Evolutionary conservation across 2,797 vertebrate species (phyloP).

Genomic region (Siniperca undulata): DNA sequence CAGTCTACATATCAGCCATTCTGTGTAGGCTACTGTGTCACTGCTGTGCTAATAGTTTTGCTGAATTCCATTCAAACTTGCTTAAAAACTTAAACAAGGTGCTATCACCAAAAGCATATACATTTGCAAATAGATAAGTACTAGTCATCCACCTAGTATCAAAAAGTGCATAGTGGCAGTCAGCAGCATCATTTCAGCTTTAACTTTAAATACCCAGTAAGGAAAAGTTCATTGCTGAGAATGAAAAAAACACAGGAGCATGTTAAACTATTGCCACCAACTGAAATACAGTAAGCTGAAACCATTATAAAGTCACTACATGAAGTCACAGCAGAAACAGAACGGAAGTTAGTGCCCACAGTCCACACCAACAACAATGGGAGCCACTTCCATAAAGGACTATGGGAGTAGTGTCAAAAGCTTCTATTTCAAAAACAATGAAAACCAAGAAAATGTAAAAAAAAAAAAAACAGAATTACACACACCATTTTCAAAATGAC

Average conservation of each 20-base stretch:
- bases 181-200: background rate
- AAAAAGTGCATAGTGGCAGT: background rate
- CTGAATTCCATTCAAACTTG: background rate
- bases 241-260: background rate
- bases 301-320: background rate
- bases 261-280: background rate
- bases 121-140: background rate
- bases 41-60: background rate
- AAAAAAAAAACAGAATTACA: background rate
- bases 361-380: slow-evolving; percentile 1
- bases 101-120: background rate
- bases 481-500: slow-evolving; percentile 8
- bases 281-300: background rate
- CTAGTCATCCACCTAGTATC: background rate
- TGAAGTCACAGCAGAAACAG: background rate
- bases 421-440: background rate
- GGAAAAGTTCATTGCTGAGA: background rate
- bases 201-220: background rate
- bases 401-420: background rate
- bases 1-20: background rate
- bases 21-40: background rate
- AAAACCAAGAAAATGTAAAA: background rate
- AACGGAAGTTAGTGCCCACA: background rate
- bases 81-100: background rate
- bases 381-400: background rate